Conservation (phyloP, 2,113 vertebrate genomes). For the Macquaria australasica region DNA sequence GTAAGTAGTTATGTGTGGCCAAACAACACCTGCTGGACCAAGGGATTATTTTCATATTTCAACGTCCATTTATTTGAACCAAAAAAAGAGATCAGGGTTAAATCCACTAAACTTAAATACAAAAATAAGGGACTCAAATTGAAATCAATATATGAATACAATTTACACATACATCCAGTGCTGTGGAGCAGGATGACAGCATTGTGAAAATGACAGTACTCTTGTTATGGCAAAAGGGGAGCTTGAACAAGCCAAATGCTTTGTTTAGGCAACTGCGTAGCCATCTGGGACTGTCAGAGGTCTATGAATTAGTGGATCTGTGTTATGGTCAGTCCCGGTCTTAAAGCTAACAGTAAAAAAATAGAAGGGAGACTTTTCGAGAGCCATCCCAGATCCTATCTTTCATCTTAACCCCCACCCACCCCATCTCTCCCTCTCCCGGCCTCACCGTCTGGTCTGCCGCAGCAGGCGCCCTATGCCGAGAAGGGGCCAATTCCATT, state of each 20-base stretch:
- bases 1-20: constrained; percentile 24
- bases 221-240: constrained; percentile 75
- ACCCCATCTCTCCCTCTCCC: constrained; percentile 37
- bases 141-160: constrained; percentile 79
- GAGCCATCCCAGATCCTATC: constrained; percentile 71
- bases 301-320: constrained; percentile 60
- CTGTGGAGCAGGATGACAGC: constrained; percentile 77
- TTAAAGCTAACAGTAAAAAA: constrained; percentile 85
- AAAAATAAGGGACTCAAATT: constrained; percentile 86
- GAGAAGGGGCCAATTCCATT: constrained; percentile 65
- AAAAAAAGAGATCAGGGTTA: constrained; percentile 73
- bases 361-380: constrained; percentile 76
- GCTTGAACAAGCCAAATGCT: constrained; percentile 74
- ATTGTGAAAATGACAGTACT: constrained; percentile 75
- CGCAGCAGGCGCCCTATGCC: constrained; percentile 72
- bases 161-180: constrained; percentile 79
- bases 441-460: constrained; percentile 77
- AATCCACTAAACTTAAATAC: constrained; percentile 86
- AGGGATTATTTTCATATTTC: constrained; percentile 78
- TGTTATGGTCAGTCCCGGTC: constrained; percentile 67
- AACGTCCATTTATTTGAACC: constrained; percentile 86
- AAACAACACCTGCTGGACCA: constrained; percentile 75
- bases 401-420: constrained; percentile 10
- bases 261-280: constrained; percentile 71
- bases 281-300: constrained; percentile 60